Evolutionary conservation across 1,140 invertebrate species (phyloP), one percentile per base, ranked within the genome.

Genomic region (Brachionus asplanchnoidis): DNA sequence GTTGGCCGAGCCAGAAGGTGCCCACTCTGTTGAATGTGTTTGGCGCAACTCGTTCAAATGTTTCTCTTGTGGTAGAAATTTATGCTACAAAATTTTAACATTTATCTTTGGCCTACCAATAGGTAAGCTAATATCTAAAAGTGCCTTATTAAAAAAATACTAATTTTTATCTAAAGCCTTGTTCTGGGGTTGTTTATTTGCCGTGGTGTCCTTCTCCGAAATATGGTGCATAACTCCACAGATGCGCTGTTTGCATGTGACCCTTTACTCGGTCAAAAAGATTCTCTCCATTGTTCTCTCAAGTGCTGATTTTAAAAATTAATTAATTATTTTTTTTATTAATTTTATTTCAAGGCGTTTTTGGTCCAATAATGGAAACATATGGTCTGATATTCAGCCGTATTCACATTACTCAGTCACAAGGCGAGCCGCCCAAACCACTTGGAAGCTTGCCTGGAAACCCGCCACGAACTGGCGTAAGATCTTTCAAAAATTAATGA

Each of bases 41-140:
- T 82, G 79, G 79, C 79, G 79, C 9, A 82, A 82, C 40, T 60
- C 79, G 3, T 65, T 17, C 40, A 82, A 82, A 12, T 82, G 79
- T 20, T 82, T 82, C 32, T 65, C 14, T 26, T 82, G 79, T 82
- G 79, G 79, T 14, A 8, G 79, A 65, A 82, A 82, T 65, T 20
- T 82, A 60, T 82, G 79, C 53, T 82, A 82, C 53, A 82, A 82
- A 68, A 82, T 82, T 14, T 68, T 82, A 11, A 82, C 79, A 42
- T 82, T 42, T 36, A 65, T 82, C 28, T 82, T 46, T 53, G 79
- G 79, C 60, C 12, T 82, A 12, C 79, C 79, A 32, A 20, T 68
- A 17, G 77, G 77, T 56, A 68, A 73, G 3, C 70, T 79, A 53
- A 44, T 46, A n/a, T n/a, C 46, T 6, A 50, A 23, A 12, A 78